These are phyloP conservation scores for Carduelis carduelis DNA, from an alignment of 2,797 vertebrate genomes.

Conservation along the genomic window DNA sequence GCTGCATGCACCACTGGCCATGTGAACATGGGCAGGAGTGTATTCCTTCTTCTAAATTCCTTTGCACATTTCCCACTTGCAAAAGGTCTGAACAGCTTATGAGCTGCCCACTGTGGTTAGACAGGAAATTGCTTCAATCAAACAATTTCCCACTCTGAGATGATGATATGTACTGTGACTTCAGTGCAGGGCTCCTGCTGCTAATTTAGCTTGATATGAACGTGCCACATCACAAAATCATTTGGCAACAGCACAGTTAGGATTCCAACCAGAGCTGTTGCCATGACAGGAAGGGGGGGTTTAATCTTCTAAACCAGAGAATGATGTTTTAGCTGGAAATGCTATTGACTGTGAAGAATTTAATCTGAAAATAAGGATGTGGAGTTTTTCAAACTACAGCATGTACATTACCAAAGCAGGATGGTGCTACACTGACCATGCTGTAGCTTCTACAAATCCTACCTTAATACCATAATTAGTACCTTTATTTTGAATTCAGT, in stretches of 20 bases:
- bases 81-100: neutral
- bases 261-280: neutral
- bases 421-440: accelerated
- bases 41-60: neutral
- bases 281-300: neutral
- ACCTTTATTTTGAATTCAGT: neutral
- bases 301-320: neutral
- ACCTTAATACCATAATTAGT: neutral
- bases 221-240: neutral
- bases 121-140: neutral
- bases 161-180: neutral
- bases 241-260: neutral
- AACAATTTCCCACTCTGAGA: neutral
- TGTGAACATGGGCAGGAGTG: neutral
- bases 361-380: neutral
- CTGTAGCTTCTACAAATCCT: neutral
- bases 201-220: neutral
- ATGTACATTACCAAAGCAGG: neutral
- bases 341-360: neutral
- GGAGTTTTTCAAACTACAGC: neutral
- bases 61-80: neutral
- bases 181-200: neutral
- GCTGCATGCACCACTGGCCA: neutral
- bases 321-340: neutral
- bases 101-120: neutral